Evolutionary conservation across 2,113 vertebrate species (phyloP).

Genomic region (Crocuta crocuta): DNA sequence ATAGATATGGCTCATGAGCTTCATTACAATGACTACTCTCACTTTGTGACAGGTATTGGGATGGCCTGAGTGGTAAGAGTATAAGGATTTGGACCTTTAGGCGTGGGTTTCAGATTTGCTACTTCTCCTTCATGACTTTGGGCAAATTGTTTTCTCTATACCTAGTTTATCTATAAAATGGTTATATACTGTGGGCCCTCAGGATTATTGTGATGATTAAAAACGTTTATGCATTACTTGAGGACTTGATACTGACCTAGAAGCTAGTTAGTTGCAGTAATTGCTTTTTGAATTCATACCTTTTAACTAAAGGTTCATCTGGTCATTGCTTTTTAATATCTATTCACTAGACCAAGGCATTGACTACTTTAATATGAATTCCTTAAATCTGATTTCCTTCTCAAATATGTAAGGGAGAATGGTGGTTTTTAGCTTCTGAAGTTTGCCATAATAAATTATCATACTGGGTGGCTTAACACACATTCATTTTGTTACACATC

Average conservation of each 20-base stretch:
- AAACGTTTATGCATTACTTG: not conserved
- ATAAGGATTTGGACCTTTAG: not conserved
- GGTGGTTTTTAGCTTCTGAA: not conserved
- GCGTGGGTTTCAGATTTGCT: not conserved
- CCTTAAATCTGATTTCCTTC: not conserved
- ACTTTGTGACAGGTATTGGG: not conserved
- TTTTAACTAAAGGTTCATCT: slow-evolving; percentile 11
- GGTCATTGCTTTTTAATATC: not conserved
- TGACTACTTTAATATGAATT: not conserved
- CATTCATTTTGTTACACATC: not conserved
- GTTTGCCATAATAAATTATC: not conserved
- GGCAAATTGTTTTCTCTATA: slow-evolving; percentile 23
- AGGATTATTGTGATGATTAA: not conserved
- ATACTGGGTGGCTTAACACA: not conserved
- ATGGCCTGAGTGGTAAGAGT: not conserved
- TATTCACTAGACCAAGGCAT: not conserved
- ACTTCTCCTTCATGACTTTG: not conserved
- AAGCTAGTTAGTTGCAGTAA: not conserved
- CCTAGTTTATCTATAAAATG: not conserved
- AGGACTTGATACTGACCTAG: not conserved
- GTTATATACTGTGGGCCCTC: not conserved
- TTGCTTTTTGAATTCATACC: not conserved
- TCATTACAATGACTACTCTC: not conserved
- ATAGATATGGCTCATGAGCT: not conserved
- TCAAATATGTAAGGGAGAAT: not conserved